These are phyloP conservation scores for Thymelicus acteon DNA, from an alignment of 2,888 invertebrate genomes.

Conservation along the genomic window DNA sequence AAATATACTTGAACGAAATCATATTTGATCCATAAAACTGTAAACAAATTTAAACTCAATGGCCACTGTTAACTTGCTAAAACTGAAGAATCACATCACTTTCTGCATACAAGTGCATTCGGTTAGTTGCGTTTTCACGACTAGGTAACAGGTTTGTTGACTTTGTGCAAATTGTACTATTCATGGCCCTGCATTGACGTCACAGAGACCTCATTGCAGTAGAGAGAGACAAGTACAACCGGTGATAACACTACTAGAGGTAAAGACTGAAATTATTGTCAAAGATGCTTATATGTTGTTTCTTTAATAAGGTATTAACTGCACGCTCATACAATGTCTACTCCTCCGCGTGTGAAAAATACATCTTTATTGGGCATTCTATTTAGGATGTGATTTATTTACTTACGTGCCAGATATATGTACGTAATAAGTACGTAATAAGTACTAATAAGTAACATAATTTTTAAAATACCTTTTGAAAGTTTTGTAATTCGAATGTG, in stretches of 20 bases:
- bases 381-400: no score
- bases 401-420: no score
- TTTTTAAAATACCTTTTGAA: no score
- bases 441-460: no score
- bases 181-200: slow-evolving; percentile 28
- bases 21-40: neutral
- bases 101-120: neutral
- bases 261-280: neutral
- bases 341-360: no score
- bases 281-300: no score
- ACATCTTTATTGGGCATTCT: no score
- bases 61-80: neutral
- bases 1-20: neutral
- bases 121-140: slow-evolving; percentile 9
- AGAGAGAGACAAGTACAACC: slow-evolving; percentile 2
- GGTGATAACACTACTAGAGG: slow-evolving; percentile 5
- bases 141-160: slow-evolving; percentile 25
- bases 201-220: slow-evolving; percentile 15
- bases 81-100: neutral
- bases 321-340: no score
- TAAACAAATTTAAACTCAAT: neutral
- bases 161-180: slow-evolving; percentile 16
- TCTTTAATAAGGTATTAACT: no score
- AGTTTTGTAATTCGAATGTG: no score
- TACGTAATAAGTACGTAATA: no score